Base-by-base conservation (phyloP, 2,113 vertebrate species). In the Chrysochloris asiatica region DNA sequence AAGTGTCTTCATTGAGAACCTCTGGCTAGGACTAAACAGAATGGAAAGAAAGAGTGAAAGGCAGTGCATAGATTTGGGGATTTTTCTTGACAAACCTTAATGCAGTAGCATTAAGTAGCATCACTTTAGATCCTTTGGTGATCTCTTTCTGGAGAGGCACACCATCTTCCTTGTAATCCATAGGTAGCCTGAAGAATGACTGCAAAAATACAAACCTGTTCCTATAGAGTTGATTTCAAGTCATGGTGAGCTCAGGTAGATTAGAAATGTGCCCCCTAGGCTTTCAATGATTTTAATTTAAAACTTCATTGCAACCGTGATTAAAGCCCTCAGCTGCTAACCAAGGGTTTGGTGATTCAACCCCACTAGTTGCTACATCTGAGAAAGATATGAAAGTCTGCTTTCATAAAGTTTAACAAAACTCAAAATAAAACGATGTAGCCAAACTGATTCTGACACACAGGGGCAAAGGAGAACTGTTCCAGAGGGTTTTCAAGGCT, bases 61-160 rank as follows among this genome's bases (percentile, higher is more conserved):
- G 0, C 3, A 56, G 13, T 33, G 8, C 3, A 56, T 2, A n/a
- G 14, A 48, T 8, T 5, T 26, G 38, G n/a, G n/a, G n/a, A n/a
- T n/a, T n/a, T n/a, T n/a, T n/a, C n/a, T n/a, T 69, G 28, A 36
- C 17, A 48, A 56, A 43, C 63, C 36, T 48, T 22, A 33, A 33
- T 30, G 16, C 16, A 21, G 14, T n/a, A 69, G 12, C n/a, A 88
- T 3, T 33, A 48, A 54, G 54, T 0, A 75, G 33, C 8, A 17
- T 65, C 17, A 30, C n/a, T 82, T 69, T 72, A 14, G 36, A 8
- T 67, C 26, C 26, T 48, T 16, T 71, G 43, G 3, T 36, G 10
- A 50, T 65, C 17, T 82, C 54, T 67, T n/a, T 52, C 16, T 36
- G n/a, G 52, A 26, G 28, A 11, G 22, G 63, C 9, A 17, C 63